Percentiles rank a stretch among this genome's conserved stretches.
Evolutionary conservation across 2,113 vertebrate species (phyloP).

Genomic region (Mionectes macconnelli): DNA sequence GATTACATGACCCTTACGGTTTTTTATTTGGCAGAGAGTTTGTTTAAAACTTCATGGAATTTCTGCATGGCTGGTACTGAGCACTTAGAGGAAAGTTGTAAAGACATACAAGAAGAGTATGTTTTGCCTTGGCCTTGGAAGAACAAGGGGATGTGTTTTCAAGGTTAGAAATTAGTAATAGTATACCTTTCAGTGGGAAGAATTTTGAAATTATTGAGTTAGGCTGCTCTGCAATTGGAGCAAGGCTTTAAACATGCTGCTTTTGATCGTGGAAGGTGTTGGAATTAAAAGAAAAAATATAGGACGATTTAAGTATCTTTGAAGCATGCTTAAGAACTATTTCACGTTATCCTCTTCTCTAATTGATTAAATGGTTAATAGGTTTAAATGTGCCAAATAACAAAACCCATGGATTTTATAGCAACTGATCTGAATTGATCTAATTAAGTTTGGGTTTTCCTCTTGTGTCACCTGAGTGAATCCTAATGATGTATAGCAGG

Average conservation of each 20-base stretch:
- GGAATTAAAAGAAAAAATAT: slow-evolving; percentile 19
- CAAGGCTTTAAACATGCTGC: background rate
- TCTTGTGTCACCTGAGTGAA: background rate
- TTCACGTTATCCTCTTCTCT: slow-evolving; percentile 44
- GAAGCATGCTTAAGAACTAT: slow-evolving; percentile 34
- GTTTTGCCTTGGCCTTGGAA: background rate
- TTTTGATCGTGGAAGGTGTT: background rate
- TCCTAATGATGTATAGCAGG: background rate
- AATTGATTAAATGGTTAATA: slow-evolving; percentile 63
- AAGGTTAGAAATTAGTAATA: background rate
- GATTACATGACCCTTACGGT: accelerated
- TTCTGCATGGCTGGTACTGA: background rate
- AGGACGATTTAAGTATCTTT: slow-evolving; percentile 31
- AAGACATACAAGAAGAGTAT: background rate
- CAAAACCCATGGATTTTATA: slow-evolving; percentile 50
- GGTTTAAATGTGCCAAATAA: slow-evolving; percentile 64
- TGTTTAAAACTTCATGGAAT: background rate
- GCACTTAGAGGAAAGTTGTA: background rate
- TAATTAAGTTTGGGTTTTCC: slow-evolving; percentile 38
- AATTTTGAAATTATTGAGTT: background rate
- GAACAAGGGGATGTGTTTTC: background rate
- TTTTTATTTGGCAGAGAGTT: background rate
- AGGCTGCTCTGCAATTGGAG: background rate
- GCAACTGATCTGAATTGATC: slow-evolving; percentile 47
- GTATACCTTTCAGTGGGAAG: background rate